Evolutionary conservation across 2,888 invertebrate species (phyloP).

Genomic region (Zaprionus lineosus): DNA sequence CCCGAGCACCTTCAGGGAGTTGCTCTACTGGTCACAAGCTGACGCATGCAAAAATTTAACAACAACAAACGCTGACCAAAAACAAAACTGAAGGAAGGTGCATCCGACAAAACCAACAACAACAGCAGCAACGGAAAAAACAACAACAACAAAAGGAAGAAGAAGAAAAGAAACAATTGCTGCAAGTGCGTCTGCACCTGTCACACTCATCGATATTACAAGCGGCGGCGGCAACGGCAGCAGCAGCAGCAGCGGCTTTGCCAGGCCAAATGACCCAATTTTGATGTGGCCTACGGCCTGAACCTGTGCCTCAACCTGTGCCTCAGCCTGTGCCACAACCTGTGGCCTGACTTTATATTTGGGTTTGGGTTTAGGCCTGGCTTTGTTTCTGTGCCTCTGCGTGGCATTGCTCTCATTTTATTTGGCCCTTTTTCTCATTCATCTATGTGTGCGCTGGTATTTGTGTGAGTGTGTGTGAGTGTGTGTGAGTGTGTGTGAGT

Average conservation of each 20-base stretch:
- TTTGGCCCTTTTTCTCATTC: slow-evolving; percentile 27
- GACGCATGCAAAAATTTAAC: slow-evolving; percentile 47
- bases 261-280: slow-evolving; percentile 59
- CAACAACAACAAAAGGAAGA: slow-evolving; percentile 22
- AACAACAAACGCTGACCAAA: slow-evolving; percentile 1
- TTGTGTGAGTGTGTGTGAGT: no score
- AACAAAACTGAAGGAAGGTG: slow-evolving; percentile 30
- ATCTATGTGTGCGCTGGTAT: no score
- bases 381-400: neutral
- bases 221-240: slow-evolving; percentile 22
- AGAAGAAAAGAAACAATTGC: slow-evolving; percentile 40
- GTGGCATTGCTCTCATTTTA: slow-evolving; percentile 22
- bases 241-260: slow-evolving; percentile 15
- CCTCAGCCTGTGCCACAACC: slow-evolving; percentile 12
- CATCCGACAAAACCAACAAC: slow-evolving; percentile 28
- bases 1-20: slow-evolving; percentile 59
- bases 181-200: slow-evolving; percentile 68
- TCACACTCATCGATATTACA: slow-evolving; percentile 72
- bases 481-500: no score
- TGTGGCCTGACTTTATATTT: slow-evolving; percentile 3
- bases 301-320: neutral
- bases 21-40: slow-evolving; percentile 59
- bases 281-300: slow-evolving; percentile 30
- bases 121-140: slow-evolving; percentile 18
- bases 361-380: neutral